Evolutionary conservation across 2,888 invertebrate species (phyloP), one percentile per base, ranked within the genome.

Genomic region (Cryptosula pallasiana): DNA sequence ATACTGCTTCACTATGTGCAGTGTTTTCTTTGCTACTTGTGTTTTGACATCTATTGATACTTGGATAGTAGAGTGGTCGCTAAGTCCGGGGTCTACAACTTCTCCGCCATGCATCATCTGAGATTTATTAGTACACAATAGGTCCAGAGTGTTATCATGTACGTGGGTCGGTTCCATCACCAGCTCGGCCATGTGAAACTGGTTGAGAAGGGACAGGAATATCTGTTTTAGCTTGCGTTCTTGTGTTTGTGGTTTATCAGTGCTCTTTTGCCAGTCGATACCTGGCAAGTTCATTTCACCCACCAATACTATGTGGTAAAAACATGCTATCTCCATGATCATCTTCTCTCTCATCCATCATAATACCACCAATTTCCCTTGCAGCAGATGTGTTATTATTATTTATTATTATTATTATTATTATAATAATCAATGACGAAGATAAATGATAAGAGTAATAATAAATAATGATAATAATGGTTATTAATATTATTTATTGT

Each of bases 251-350:
- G 69, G 16, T n/a, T 27, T 27, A 13, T 16, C 35, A 13, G 35
- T 27, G 27, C 5, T n/a, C 23, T 23, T 69, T 27, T n/a, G n/a
- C n/a, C n/a, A n/a, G n/a, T n/a, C n/a, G n/a, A n/a, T n/a, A n/a
- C n/a, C n/a, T n/a, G n/a, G 20, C 20, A 34, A 32, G 69, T 34
- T 32, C 20, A 69, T 27, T 16, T 69, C 69, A 69, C 69, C 69
- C 16, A 20, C 34, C 23, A 34, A 32, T 16, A 27, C 20, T 32
- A 69, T 32, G 9, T 20, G 23, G 13, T 32, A n/a, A n/a, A n/a
- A n/a, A n/a, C n/a, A n/a, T n/a, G n/a, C n/a, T n/a, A n/a, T n/a
- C n/a, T n/a, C n/a, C n/a, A n/a, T n/a, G n/a, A n/a, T n/a, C n/a
- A n/a, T n/a, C n/a, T n/a, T n/a, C n/a, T n/a, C n/a, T n/a, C n/a